Evolutionary conservation across 1,140 invertebrate species (phyloP).

Genomic region (Drosophila leontia): DNA sequence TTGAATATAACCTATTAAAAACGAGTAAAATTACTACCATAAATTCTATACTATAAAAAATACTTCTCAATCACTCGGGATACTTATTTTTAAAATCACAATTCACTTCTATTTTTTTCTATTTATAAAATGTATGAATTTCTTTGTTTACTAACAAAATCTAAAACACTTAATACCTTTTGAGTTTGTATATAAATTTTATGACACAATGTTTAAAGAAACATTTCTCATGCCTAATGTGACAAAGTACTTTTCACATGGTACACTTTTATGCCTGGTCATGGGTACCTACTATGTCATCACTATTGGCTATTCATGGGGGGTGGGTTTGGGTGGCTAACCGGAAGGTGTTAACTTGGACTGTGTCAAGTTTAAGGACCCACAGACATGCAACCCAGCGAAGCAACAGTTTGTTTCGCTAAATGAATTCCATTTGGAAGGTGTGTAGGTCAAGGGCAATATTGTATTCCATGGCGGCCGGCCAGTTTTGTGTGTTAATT

Average conservation of each 20-base stretch:
- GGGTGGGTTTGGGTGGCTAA: constrained; percentile 6
- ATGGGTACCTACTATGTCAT: constrained; percentile 6
- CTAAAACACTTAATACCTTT: background rate
- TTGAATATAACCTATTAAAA: background rate
- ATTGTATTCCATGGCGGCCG: constrained; percentile 2
- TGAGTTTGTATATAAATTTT: no score
- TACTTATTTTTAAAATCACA: constrained; percentile 1
- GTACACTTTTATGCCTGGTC: background rate
- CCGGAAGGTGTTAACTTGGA: constrained; percentile 37
- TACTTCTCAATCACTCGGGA: background rate
- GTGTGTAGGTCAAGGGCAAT: constrained; percentile 37
- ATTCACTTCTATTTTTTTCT: background rate
- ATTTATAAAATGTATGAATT: background rate
- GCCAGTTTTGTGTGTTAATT: constrained; percentile 14
- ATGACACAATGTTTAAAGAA: background rate
- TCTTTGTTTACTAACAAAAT: background rate
- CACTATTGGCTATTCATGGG: constrained; percentile 9
- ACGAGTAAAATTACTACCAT: background rate
- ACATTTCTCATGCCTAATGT: background rate
- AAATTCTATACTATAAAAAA: background rate
- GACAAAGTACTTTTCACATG: background rate
- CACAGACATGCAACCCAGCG: constrained; percentile 34
- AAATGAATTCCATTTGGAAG: constrained; percentile 25
- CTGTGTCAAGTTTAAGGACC: constrained; percentile 52
- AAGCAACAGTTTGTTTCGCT: constrained; percentile 46